Base-by-base conservation (phyloP, 2,797 vertebrate species). In the Austrolebias charrua region DNA sequence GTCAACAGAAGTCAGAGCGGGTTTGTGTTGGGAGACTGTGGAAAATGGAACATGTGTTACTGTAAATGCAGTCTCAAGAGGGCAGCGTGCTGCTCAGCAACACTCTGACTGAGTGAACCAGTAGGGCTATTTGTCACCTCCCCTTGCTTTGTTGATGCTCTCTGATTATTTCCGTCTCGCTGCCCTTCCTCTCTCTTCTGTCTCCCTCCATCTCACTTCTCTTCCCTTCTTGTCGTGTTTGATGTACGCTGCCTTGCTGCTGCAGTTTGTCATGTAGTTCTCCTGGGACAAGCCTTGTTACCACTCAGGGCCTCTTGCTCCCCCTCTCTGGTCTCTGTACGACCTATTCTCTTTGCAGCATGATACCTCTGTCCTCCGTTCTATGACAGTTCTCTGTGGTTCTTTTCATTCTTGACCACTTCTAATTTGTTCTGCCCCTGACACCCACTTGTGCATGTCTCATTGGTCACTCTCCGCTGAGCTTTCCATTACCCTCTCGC, bases 391-490 rank as follows among this genome's bases (percentile, higher is more conserved):
- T 70, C 71, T 76, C 70, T 59, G 57, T 74, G 77, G 81, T 12
- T 84, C 31, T 68, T 76, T 56, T 44, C 68, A 66, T 29, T 72
- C 31, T 79, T 66, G 65, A 60, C 56, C 55, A 55, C 33, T 43
- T 79, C 75, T 78, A 80, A 84, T 86, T 85, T 84, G 84, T 83
- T 78, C 84, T 81, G 63, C 84, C 58, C 12, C 71, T 59, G 70
- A 78, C 83, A 71, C 77, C 69, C 77, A 63, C 64, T 48, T 11
- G 3, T 47, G 63, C 78, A 74, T 18, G 33, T 82, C 83, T 84
- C 89, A 85, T 85, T 81, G 82, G 86, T 88, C 58, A 76, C 35
- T 48, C 83, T 87, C 70, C 53, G 18, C 69, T 79, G 78, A 85
- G 79, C 75, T 84, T 88, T 89, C 78, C 69, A 67, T 85, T 77